Conservation (phyloP, 2,797 vertebrate genomes). For the Neosilurus mollespiculum region DNA sequence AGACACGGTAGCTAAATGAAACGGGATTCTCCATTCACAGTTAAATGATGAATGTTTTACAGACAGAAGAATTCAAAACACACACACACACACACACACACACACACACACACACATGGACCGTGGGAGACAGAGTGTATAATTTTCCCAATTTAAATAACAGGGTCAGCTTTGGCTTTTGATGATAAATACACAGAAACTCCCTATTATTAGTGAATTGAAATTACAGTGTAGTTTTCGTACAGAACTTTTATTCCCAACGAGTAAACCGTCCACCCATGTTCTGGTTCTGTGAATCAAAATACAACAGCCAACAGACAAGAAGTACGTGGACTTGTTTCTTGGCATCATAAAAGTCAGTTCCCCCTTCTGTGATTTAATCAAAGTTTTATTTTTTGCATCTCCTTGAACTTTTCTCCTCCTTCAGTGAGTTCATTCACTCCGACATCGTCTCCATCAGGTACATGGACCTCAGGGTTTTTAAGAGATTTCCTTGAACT, state of each 20-base stretch:
- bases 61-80: not conserved
- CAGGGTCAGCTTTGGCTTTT: slow-evolving; percentile 47
- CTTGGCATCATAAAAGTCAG: not conserved
- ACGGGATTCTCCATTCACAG: not conserved
- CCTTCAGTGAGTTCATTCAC: too few species aligned
- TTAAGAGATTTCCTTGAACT: too few species aligned
- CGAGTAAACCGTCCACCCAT: slow-evolving; percentile 15
- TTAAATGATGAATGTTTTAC: not conserved
- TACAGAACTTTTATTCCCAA: slow-evolving; percentile 35
- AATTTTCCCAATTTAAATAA: slow-evolving; percentile 54
- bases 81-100: not conserved
- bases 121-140: slow-evolving; percentile 29
- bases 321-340: not conserved
- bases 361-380: not conserved
- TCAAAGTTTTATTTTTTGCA: too few species aligned
- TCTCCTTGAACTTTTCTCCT: not conserved
- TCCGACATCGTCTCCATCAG: too few species aligned
- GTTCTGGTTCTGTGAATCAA: not conserved
- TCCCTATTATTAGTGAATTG: slow-evolving; percentile 53
- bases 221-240: slow-evolving; percentile 53
- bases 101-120: not conserved
- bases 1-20: not conserved
- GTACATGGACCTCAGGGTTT: too few species aligned
- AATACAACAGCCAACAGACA: not conserved
- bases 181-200: slow-evolving; percentile 50